A percentile compares a stretch with the other conserved stretches of the same genome.
phyloP scores from a whole-genome alignment of 2,113 vertebrate genomes.

The Pipra filicauda region DNA sequence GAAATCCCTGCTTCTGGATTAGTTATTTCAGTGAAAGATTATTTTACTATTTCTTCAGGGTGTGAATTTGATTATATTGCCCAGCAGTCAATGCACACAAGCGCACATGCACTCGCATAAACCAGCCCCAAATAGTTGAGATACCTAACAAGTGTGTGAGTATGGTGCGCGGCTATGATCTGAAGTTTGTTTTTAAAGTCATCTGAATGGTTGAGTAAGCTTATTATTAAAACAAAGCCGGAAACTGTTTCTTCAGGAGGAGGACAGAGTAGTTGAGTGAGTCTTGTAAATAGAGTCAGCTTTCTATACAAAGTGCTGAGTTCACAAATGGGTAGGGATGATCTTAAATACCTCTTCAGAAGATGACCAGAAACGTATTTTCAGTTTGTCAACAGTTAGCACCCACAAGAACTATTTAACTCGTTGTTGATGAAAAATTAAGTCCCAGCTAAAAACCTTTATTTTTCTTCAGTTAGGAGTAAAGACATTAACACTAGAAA shows the following conservation, averaged over 20 bases:
- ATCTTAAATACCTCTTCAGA: neutral
- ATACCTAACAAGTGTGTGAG: neutral
- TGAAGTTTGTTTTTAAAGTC: conserved; percentile 21
- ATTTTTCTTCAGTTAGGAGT: conserved; percentile 61
- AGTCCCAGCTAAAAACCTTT: conserved; percentile 41
- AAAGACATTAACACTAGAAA: conserved; percentile 73
- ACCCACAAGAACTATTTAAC: conserved; percentile 42
- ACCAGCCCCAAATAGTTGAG: neutral
- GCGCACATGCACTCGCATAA: neutral
- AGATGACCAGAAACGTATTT: conserved; percentile 54
- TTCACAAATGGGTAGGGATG: neutral
- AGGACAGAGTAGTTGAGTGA: conserved; percentile 17
- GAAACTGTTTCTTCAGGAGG: conserved; percentile 47
- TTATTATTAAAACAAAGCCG: conserved; percentile 72
- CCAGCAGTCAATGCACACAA: neutral
- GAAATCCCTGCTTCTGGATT: conserved; percentile 24
- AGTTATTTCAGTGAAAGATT: conserved; percentile 6
- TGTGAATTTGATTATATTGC: neutral
- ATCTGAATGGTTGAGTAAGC: conserved; percentile 64
- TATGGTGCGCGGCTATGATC: neutral
- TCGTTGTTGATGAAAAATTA: conserved; percentile 61
- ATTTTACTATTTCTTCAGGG: neutral
- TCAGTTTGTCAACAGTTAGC: conserved; percentile 27
- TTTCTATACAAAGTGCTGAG: conserved; percentile 31
- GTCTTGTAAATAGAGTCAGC: conserved; percentile 54